Evolutionary conservation across 64 coral and sea anemone genomes (phyloP).

Genomic region (Stichodactyla helianthus): DNA sequence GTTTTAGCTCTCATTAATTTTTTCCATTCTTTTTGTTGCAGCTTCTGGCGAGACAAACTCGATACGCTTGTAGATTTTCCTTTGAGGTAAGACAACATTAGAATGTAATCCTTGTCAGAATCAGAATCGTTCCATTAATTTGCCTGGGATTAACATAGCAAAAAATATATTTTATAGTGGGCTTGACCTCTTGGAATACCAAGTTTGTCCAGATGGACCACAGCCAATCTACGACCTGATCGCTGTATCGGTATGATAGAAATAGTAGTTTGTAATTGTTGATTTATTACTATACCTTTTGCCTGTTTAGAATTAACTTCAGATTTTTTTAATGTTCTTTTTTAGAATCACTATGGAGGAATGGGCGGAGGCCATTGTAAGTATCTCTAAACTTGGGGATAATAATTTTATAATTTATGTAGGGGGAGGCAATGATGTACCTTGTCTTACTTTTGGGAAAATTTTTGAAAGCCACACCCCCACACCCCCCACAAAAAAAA

Average conservation of each 20-base stretch:
- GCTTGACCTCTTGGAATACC: constrained; percentile 79
- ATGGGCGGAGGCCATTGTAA: constrained; percentile 97
- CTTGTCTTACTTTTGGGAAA: too few species aligned
- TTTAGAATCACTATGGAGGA: constrained; percentile 92
- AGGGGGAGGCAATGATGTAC: too few species aligned
- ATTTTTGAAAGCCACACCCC: too few species aligned
- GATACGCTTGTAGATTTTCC: constrained; percentile 85
- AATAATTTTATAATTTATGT: too few species aligned
- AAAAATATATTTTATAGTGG: constrained; percentile 33
- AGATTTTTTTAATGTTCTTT: constrained; percentile 1
- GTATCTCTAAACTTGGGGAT: constrained; percentile 1
- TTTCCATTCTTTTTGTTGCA: background rate
- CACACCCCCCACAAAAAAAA: too few species aligned
- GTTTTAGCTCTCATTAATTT: background rate
- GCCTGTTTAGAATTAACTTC: background rate
- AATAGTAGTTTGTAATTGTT: background rate
- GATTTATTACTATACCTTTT: too few species aligned
- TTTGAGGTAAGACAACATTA: constrained; percentile 43
- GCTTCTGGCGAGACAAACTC: constrained; percentile 94
- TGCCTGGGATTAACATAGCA: too few species aligned
- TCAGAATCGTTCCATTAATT: too few species aligned
- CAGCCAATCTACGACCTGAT: constrained; percentile 80
- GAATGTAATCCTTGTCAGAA: background rate
- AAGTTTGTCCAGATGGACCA: constrained; percentile 66
- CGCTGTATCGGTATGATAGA: constrained; percentile 80